phyloP scores from a whole-genome alignment of 2,888 invertebrate genomes.

The Eumerus sabulonum region DNA sequence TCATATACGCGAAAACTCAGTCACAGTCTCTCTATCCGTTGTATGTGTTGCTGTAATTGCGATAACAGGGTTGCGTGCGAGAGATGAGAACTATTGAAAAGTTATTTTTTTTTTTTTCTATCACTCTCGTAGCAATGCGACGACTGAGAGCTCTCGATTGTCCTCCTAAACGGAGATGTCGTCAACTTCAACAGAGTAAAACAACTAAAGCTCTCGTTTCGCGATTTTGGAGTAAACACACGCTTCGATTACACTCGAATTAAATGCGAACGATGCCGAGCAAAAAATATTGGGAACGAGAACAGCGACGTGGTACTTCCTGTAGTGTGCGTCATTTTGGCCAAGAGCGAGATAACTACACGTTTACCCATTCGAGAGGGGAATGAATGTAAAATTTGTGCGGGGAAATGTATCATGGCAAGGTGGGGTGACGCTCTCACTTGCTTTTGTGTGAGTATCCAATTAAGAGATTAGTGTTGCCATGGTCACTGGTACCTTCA shows the following conservation, averaged over 20 bases:
- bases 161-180: no score
- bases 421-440: no score
- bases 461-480: neutral
- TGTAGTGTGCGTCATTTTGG: slow-evolving; percentile 56
- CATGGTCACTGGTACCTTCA: no score
- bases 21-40: slow-evolving; percentile 30
- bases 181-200: neutral
- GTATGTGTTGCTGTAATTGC: slow-evolving; percentile 36
- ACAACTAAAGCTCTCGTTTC: neutral
- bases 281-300: slow-evolving; percentile 34
- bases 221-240: slow-evolving; percentile 8
- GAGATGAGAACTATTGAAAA: slow-evolving; percentile 32
- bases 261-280: slow-evolving; percentile 45
- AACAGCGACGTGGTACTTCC: slow-evolving; percentile 66
- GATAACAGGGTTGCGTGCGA: slow-evolving; percentile 59
- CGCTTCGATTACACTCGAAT: slow-evolving; percentile 15
- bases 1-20: neutral
- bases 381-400: slow-evolving; percentile 4
- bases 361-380: neutral
- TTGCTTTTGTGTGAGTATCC: no score
- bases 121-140: neutral
- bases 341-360: slow-evolving; percentile 37
- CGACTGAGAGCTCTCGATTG: no score
- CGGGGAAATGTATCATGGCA: slow-evolving; percentile 17
- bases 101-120: neutral